Evolutionary conservation across 2,113 vertebrate species (phyloP).

Genomic region (Porphyrio hochstetteri): DNA sequence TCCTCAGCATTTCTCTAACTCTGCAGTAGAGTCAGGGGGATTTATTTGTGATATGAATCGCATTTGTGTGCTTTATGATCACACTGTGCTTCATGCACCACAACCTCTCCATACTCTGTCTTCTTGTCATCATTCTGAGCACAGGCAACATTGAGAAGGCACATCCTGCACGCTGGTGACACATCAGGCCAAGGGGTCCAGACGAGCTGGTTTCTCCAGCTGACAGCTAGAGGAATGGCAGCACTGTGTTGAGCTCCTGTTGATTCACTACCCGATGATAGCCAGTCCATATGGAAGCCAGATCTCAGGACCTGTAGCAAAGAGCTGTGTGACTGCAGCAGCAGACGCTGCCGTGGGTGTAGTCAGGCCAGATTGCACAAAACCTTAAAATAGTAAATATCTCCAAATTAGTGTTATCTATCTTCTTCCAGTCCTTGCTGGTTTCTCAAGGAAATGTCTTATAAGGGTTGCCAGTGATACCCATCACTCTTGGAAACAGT

Average conservation of each 20-base stretch:
- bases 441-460: neutral
- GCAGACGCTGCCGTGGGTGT: neutral
- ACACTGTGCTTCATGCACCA: neutral
- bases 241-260: neutral
- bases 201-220: neutral
- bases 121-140: neutral
- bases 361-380: neutral
- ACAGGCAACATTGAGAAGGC: neutral
- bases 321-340: neutral
- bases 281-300: neutral
- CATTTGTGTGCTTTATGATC: neutral
- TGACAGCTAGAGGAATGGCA: neutral
- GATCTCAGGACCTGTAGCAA: neutral
- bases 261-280: neutral
- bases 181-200: neutral
- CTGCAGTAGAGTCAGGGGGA: neutral
- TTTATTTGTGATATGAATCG: neutral
- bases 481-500: neutral
- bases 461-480: neutral
- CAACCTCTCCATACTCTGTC: neutral
- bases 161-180: neutral
- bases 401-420: neutral
- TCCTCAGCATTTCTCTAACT: neutral
- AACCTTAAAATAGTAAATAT: neutral
- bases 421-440: neutral